Evolutionary conservation across 2,888 invertebrate species (phyloP).

Genomic region (Harmothoe impar): DNA sequence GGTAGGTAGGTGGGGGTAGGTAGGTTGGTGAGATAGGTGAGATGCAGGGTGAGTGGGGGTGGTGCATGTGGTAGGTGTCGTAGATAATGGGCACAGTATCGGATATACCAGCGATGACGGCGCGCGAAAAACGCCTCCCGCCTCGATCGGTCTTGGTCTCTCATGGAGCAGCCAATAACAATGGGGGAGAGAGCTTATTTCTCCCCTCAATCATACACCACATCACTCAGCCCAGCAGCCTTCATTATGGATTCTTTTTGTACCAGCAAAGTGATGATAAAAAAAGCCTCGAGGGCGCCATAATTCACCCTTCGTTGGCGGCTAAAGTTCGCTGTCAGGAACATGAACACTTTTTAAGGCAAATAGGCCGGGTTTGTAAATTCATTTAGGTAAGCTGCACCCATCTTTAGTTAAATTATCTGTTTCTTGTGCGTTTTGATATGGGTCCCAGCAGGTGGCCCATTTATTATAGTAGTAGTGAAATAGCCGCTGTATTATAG

Average conservation of each 20-base stretch:
- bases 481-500: no score
- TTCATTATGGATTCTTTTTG: slow-evolving; percentile 42
- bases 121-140: slow-evolving; percentile 12
- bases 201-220: slow-evolving; percentile 31
- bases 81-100: slow-evolving; percentile 25
- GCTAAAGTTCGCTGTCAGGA: slow-evolving; percentile 9
- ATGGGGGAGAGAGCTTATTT: slow-evolving; percentile 7
- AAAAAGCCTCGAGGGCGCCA: slow-evolving; percentile 8
- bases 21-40: not conserved
- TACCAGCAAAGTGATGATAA: slow-evolving; percentile 1
- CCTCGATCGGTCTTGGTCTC: slow-evolving; percentile 6
- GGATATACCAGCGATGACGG: slow-evolving; percentile 9
- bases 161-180: slow-evolving; percentile 24
- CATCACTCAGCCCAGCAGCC: not conserved
- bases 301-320: slow-evolving; percentile 24
- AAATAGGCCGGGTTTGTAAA: not conserved
- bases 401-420: no score
- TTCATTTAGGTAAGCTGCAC: no score
- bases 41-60: not conserved
- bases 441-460: no score
- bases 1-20: not conserved
- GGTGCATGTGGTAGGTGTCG: not conserved
- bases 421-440: no score
- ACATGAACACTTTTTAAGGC: not conserved
- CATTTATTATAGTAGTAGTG: no score